phyloP scores from a whole-genome alignment of 2,888 invertebrate genomes.

The Trichogramma evanescens region DNA sequence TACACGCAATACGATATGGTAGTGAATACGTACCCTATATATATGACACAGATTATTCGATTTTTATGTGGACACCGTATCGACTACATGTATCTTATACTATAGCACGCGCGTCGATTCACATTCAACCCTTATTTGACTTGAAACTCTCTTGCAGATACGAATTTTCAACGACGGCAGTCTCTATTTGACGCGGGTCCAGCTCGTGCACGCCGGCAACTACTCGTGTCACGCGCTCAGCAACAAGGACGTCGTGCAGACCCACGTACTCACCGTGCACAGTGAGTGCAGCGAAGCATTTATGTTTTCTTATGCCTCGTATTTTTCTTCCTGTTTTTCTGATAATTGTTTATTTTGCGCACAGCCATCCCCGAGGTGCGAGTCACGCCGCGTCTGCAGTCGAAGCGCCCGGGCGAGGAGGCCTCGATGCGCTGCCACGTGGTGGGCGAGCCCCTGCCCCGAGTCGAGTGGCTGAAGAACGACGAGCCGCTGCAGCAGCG shows the following conservation, averaged over 20 bases:
- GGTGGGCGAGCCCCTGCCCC: slow-evolving; percentile 65
- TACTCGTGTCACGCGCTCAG: slow-evolving; percentile 69
- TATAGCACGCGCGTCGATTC: too few species aligned
- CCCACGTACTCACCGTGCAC: slow-evolving; percentile 66
- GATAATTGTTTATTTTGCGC: not conserved
- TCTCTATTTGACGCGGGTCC: slow-evolving; percentile 65
- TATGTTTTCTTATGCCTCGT: too few species aligned
- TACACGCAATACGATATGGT: too few species aligned
- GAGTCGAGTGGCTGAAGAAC: slow-evolving; percentile 68
- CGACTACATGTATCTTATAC: not conserved
- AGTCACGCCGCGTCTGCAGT: slow-evolving; percentile 64
- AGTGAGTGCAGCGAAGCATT: slow-evolving; percentile 57
- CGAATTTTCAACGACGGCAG: slow-evolving; percentile 69
- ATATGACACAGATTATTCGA: not conserved
- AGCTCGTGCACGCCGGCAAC: slow-evolving; percentile 68
- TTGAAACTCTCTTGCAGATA: slow-evolving; percentile 36
- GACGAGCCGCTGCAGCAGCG: slow-evolving; percentile 56
- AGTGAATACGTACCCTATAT: not conserved
- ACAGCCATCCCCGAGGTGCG: slow-evolving; percentile 65
- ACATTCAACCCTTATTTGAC: not conserved
- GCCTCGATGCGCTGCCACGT: slow-evolving; percentile 67
- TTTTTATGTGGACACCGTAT: not conserved
- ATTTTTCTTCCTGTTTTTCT: not conserved
- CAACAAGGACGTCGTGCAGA: slow-evolving; percentile 66
- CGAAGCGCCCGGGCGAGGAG: slow-evolving; percentile 60